Conservation (phyloP, 2,797 vertebrate species). For the Sebastes alutus region DNA sequence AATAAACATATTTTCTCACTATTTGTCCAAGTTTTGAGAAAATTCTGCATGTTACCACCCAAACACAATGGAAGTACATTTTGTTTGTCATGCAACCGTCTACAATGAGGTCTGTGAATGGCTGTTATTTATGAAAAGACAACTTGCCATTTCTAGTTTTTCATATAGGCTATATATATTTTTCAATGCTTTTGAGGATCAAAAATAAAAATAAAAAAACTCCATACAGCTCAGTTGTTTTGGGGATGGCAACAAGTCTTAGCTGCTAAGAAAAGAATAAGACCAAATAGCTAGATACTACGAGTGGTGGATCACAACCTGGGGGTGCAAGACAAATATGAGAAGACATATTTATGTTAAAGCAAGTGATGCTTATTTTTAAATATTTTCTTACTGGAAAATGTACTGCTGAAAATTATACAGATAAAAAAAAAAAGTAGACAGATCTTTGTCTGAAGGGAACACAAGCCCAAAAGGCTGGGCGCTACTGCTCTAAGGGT, state of each 20-base stretch:
- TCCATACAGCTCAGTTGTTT: too few relatives aligned
- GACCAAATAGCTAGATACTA: too few relatives aligned
- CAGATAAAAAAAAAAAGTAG: neutral
- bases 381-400: neutral
- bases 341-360: neutral
- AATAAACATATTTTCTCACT: neutral
- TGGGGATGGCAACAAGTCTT: too few relatives aligned
- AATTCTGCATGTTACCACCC: neutral
- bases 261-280: too few relatives aligned
- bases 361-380: neutral
- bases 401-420: neutral
- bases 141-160: rapidly evolving
- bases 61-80: neutral
- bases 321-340: neutral
- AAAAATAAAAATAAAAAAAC: too few relatives aligned
- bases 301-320: neutral
- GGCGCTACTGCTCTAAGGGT: neutral
- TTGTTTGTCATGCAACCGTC: neutral
- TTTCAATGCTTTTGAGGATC: too few relatives aligned
- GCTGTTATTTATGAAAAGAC: too few relatives aligned
- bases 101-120: too few relatives aligned
- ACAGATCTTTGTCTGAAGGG: neutral
- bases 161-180: too few relatives aligned
- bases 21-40: neutral
- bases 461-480: neutral